phyloP scores from a whole-genome alignment of 1,140 invertebrate genomes.

The Drosophila azteca region DNA sequence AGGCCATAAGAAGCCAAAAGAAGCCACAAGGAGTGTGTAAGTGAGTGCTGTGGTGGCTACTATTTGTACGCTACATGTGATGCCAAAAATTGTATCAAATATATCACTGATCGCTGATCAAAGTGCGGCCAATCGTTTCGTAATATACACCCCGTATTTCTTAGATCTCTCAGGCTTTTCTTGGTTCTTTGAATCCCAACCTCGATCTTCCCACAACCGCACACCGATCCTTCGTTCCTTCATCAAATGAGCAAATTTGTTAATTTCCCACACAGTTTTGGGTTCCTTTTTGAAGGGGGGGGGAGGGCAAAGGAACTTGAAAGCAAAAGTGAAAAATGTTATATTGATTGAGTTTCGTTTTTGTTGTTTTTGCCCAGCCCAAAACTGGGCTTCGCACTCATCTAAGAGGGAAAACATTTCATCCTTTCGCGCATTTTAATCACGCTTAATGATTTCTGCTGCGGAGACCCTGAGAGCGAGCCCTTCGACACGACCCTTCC shows the following conservation, averaged over 20 bases:
- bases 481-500: conserved; percentile 25
- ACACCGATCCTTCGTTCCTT: background rate
- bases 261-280: conserved; percentile 34
- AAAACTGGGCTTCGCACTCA: conserved; percentile 3
- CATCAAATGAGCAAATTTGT: conserved; percentile 49
- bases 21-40: too few relatives aligned
- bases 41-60: too few relatives aligned
- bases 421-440: conserved; percentile 68
- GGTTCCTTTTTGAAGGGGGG: background rate
- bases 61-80: too few relatives aligned
- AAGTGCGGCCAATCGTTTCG: too few relatives aligned
- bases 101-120: too few relatives aligned
- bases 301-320: background rate
- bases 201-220: background rate
- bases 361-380: conserved; percentile 11
- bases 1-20: too few relatives aligned
- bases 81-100: too few relatives aligned
- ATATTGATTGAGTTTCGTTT: conserved; percentile 50
- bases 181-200: too few relatives aligned
- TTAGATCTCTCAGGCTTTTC: too few relatives aligned
- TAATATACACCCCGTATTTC: too few relatives aligned
- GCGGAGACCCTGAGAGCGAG: conserved; percentile 7
- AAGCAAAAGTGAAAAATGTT: conserved; percentile 42
- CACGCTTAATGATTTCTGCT: conserved; percentile 68
- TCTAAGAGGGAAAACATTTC: conserved; percentile 44